phyloP scores from a whole-genome alignment of 2,888 invertebrate genomes.

The Spodoptera picta region DNA sequence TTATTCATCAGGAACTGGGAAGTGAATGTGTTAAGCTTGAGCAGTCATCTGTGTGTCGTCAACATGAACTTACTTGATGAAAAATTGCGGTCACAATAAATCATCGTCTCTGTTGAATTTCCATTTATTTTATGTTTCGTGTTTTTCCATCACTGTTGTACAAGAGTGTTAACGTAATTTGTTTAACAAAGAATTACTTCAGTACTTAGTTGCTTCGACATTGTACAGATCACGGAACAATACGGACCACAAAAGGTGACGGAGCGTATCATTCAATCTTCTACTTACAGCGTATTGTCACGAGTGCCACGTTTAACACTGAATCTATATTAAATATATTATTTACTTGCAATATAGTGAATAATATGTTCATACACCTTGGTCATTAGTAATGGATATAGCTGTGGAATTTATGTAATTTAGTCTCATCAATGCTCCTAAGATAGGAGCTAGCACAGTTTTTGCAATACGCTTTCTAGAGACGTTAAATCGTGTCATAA shows the following conservation, averaged over 20 bases:
- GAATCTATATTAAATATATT: slow-evolving; percentile 16
- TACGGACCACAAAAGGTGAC: slow-evolving; percentile 68
- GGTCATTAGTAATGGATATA: slow-evolving; percentile 33
- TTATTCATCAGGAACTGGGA: slow-evolving; percentile 61
- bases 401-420: slow-evolving; percentile 20
- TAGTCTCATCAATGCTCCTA: too few relatives aligned
- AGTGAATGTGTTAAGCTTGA: slow-evolving; percentile 57
- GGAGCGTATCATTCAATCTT: slow-evolving; percentile 64
- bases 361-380: slow-evolving; percentile 17
- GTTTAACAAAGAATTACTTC: slow-evolving; percentile 50
- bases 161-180: slow-evolving; percentile 52
- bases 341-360: slow-evolving; percentile 11
- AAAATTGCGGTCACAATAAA: slow-evolving; percentile 17
- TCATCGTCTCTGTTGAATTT: slow-evolving; percentile 9
- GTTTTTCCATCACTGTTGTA: slow-evolving; percentile 22
- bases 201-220: slow-evolving; percentile 55
- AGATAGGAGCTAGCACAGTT: too few relatives aligned
- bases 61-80: slow-evolving; percentile 35
- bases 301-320: slow-evolving; percentile 29
- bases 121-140: slow-evolving; percentile 12
- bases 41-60: slow-evolving; percentile 56
- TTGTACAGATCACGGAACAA: slow-evolving; percentile 64
- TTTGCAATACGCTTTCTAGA: slow-evolving; percentile 3
- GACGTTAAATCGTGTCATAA: slow-evolving; percentile 15
- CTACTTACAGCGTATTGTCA: slow-evolving; percentile 43